Evolutionary conservation across 2,113 vertebrate species (phyloP).

Genomic region (Burhinus oedicnemus): DNA sequence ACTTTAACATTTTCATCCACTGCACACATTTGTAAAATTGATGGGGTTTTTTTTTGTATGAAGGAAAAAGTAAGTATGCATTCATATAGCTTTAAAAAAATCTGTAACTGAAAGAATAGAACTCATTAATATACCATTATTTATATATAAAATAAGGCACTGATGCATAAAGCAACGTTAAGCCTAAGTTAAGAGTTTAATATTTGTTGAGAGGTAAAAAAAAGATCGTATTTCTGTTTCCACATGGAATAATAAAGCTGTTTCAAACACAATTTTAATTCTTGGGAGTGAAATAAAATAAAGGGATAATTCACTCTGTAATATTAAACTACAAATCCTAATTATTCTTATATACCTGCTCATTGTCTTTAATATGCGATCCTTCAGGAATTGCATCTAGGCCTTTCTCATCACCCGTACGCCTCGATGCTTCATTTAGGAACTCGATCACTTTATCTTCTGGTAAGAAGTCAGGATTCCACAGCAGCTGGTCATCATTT

Average conservation of each 20-base stretch:
- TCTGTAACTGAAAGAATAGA: not conserved
- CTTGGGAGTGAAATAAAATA: not conserved
- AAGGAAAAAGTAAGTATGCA: not conserved
- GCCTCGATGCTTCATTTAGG: constrained; percentile 89
- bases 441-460: constrained; percentile 93
- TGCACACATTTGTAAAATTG: not conserved
- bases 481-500: constrained; percentile 96
- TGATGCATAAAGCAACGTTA: not conserved
- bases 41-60: not conserved
- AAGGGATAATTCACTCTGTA: not conserved
- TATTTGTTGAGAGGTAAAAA: not conserved
- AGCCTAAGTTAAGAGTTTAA: not conserved
- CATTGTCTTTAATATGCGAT: constrained; percentile 95
- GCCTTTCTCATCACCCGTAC: constrained; percentile 91
- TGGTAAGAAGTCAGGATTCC: constrained; percentile 91
- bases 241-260: not conserved
- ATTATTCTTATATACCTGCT: constrained; percentile 81
- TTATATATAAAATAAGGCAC: not conserved
- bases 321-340: not conserved
- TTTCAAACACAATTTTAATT: not conserved
- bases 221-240: not conserved
- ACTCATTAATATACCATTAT: not conserved
- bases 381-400: constrained; percentile 94
- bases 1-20: not conserved
- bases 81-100: not conserved